Percentiles rank a stretch among this genome's conserved stretches.
phyloP scores from a whole-genome alignment of 2,113 vertebrate species.

The Salvator merianae region DNA sequence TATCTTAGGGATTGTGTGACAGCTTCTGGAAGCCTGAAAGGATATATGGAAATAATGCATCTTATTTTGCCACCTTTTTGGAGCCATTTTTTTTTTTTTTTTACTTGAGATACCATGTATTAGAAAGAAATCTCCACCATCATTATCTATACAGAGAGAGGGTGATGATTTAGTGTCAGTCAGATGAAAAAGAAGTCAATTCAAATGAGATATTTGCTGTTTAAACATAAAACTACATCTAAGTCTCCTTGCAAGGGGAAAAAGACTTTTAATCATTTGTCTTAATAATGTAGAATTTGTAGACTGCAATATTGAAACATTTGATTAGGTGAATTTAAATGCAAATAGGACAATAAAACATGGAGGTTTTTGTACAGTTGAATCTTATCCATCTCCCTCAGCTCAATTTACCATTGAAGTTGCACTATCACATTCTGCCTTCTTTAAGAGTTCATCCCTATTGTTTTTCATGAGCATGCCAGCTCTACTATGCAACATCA shows the following conservation, averaged over 20 bases:
- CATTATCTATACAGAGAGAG: too few species aligned
- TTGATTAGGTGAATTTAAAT: background rate
- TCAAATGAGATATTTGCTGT: background rate
- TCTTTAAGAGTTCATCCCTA: background rate
- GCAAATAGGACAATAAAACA: background rate
- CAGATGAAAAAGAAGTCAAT: background rate
- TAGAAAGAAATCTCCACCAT: too few species aligned
- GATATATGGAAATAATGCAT: background rate
- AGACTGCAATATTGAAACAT: background rate
- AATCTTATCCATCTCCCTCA: conserved; percentile 7
- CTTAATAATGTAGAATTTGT: too few species aligned
- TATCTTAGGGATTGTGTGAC: too few species aligned
- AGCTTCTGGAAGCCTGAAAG: background rate
- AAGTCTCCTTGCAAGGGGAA: background rate
- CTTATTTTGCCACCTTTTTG: background rate
- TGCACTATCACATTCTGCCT: background rate
- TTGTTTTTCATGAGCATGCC: background rate
- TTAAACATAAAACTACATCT: background rate
- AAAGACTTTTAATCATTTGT: too few species aligned
- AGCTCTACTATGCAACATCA: background rate
- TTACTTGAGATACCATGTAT: background rate
- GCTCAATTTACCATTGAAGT: background rate
- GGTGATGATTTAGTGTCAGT: too few species aligned
- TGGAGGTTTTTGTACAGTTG: background rate
- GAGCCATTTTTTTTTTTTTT: background rate